Base-by-base conservation (phyloP, 2,888 invertebrate species). In the Dasysyrphus tricinctus region DNA sequence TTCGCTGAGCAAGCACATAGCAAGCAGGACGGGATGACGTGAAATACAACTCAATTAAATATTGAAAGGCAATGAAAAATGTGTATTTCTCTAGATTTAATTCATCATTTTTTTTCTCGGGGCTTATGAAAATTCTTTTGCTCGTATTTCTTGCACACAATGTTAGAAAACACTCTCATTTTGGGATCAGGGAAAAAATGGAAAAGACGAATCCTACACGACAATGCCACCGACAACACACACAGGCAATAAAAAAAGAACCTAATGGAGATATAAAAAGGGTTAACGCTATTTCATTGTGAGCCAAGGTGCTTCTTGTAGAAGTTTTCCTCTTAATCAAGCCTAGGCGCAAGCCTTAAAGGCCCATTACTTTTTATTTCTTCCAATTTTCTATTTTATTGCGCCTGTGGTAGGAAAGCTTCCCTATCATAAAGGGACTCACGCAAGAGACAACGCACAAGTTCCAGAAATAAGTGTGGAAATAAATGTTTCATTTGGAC, bases 281-380 rank as follows among this genome's bases (percentile, higher is more conserved):
- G 85, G 63, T 85, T 78, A 63, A 47, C 63, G 77, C 76, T 69
- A 47, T 54, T 39, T 57, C 70, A 69, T 39, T 37, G 19, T 59
- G 51, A 59, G 49, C 44, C 51, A 37, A 61, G 24, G 61, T 61
- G 37, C 16, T 44, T 34, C 54, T n/a, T 14, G 56, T 59, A 42
- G 16, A 81, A 74, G 49, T 69, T 76, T 81, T 78, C 57, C 73
- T 65, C 81, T 85, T 81, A 77, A 81, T 85, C 85, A 85, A 85
- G 73, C 77, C 73, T 74, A 77, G 77, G 74, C 67, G 74, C 67
- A 78, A 69, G 69, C 70, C 81, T 81, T 77, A 78, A 81, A 81
- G 85, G 73, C 63, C 81, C 81, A 81, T 85, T 85, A 81, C 85
- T 61, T 85, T 84, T 85, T 81, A 85, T 85, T 81, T 77, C 37